Evolutionary conservation across 2,888 invertebrate species (phyloP), one percentile per base, ranked within the genome.

Genomic region (Microctonus aethiopoides): DNA sequence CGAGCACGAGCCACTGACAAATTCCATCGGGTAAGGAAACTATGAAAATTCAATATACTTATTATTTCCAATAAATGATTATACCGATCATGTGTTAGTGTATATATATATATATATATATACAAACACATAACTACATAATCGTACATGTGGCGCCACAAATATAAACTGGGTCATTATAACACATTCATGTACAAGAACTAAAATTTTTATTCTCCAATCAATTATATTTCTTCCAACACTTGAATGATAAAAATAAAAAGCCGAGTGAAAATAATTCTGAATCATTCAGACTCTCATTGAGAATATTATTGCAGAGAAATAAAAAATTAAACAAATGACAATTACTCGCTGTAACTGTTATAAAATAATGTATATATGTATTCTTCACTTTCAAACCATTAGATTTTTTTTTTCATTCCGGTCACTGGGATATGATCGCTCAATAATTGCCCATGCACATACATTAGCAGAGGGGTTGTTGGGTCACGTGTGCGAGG

Each of bases 1-100:
- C 70, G 52, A 67, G 59, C 46, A 63, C 70, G 68, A 60, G 68
- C 52, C 68, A 59, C 61, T 72, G 69, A 73, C 70, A 36, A 72
- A 61, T 72, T 73, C 64, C 59, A 70, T 62, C 69, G 72, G 75
- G 75, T 75, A 75, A 75, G 75, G 72, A 61, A 54, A 34, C 20
- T 9, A 63, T 63, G 52, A 64, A 64, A 52, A 64, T 63, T 41
- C 46, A 63, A 63, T 63, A 63, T 63, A n/a, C n/a, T n/a, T 29
- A 7, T 24, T 32, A 52, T 36, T 22, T 52, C 22, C 22, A 64
- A 64, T 54, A 64, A 64, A 54, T 51, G 16, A 13, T 13, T 29
- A 29, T n/a, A n/a, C n/a, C n/a, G n/a, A n/a, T n/a, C n/a, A n/a
- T n/a, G n/a, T n/a, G n/a, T n/a, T n/a, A n/a, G n/a, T n/a, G n/a